A percentile compares a stretch with the other conserved stretches of the same genome.
These are phyloP conservation scores for Acronicta psi DNA, from an alignment of 2,888 invertebrate genomes.

Conservation along the genomic window DNA sequence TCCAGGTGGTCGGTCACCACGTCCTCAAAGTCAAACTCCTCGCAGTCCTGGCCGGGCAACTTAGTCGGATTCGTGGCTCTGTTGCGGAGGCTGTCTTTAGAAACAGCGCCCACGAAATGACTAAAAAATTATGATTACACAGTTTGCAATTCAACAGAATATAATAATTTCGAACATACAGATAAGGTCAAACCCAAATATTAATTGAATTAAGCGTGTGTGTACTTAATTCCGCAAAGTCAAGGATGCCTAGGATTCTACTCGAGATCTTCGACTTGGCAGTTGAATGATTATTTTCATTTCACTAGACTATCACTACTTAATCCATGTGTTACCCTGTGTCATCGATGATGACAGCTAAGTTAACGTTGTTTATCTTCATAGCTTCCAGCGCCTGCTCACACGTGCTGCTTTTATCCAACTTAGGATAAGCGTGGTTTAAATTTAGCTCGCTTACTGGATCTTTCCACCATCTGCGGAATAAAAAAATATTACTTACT, in stretches of 20 bases:
- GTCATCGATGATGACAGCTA: constrained; percentile 67
- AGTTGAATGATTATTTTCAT: no score
- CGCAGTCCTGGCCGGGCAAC: constrained; percentile 65
- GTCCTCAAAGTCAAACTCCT: constrained; percentile 84
- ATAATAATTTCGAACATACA: no score
- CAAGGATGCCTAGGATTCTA: no score
- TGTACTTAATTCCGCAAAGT: no score
- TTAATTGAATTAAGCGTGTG: no score
- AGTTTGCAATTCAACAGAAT: no score
- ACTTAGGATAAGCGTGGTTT: constrained; percentile 60
- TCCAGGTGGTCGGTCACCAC: constrained; percentile 85
- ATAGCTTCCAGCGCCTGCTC: constrained; percentile 91
- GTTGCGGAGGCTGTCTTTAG: constrained; percentile 87
- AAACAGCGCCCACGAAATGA: constrained; percentile 58
- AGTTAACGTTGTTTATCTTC: constrained; percentile 39
- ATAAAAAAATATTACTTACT: background rate
- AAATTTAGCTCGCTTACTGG: constrained; percentile 80
- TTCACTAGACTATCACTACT: no score
- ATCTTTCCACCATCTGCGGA: constrained; percentile 61
- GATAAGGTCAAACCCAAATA: no score
- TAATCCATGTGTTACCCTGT: no score
- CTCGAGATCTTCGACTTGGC: no score
- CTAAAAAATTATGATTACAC: constrained; percentile 29
- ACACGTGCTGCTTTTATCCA: constrained; percentile 87
- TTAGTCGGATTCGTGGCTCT: constrained; percentile 59